phyloP scores from a whole-genome alignment of 2,888 invertebrate species.

The Mimas tiliae region DNA sequence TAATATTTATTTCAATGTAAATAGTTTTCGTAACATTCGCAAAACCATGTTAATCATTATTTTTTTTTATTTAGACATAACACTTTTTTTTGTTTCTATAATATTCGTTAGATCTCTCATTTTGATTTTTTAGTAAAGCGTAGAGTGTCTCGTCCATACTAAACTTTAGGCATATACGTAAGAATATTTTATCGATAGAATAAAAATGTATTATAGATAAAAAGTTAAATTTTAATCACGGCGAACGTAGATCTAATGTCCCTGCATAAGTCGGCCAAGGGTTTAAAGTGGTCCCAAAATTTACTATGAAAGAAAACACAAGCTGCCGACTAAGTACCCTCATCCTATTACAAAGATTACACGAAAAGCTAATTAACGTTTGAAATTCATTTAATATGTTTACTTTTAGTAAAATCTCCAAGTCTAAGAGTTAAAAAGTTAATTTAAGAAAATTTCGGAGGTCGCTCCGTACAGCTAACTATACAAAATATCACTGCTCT shows the following conservation, averaged over 20 bases:
- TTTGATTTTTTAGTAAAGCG: conserved; percentile 54
- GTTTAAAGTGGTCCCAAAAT: conserved; percentile 81
- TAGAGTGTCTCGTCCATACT: conserved; percentile 71
- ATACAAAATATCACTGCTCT: conserved; percentile 81
- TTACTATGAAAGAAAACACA: conserved; percentile 80
- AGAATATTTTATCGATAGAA: conserved; percentile 30
- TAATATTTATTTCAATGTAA: conserved; percentile 78
- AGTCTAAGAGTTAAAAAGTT: conserved; percentile 44
- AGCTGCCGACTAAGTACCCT: conserved; percentile 58
- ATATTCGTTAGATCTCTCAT: conserved; percentile 48
- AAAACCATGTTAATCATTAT: conserved; percentile 58
- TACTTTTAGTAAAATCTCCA: conserved; percentile 32
- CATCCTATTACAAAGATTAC: conserved; percentile 53
- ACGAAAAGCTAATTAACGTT: conserved; percentile 69
- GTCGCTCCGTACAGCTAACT: conserved; percentile 58
- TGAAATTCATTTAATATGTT: conserved; percentile 39
- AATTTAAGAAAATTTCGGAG: conserved; percentile 31
- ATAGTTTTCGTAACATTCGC: conserved; percentile 75
- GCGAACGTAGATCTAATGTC: conserved; percentile 47
- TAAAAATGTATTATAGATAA: conserved; percentile 38
- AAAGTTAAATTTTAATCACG: conserved; percentile 32
- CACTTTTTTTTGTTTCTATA: conserved; percentile 40
- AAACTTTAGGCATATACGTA: conserved; percentile 65
- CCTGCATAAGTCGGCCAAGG: conserved; percentile 55
- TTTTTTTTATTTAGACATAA: conserved; percentile 55